A percentile compares a stretch with the other conserved stretches of the same genome.
These are phyloP conservation scores for Polymixis flavicincta DNA, from an alignment of 2,888 invertebrate genomes.

Conservation along the genomic window DNA sequence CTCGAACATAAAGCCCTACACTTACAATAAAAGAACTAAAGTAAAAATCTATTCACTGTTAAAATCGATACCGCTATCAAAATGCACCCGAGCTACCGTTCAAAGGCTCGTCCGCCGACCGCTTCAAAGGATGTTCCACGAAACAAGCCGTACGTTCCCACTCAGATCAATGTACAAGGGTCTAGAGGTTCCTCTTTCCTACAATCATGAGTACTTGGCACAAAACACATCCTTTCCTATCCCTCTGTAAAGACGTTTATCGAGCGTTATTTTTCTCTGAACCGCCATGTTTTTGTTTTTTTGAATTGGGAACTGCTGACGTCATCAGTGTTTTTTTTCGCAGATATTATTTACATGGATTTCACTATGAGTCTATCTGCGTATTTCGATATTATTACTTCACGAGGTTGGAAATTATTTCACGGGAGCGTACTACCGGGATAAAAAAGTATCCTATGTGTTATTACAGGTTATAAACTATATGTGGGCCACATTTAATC, in stretches of 20 bases:
- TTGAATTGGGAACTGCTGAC: conserved; percentile 10
- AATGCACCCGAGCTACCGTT: conserved; percentile 81
- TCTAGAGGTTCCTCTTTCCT: conserved; percentile 72
- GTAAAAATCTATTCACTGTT: conserved; percentile 84
- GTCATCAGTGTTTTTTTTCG: conserved; percentile 8
- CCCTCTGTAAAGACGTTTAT: conserved; percentile 69
- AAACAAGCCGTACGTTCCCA: conserved; percentile 84
- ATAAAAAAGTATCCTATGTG: no score
- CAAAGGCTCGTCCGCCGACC: conserved; percentile 81
- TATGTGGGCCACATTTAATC: no score
- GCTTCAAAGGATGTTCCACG: conserved; percentile 83
- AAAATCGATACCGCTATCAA: conserved; percentile 87
- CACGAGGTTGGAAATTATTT: no score
- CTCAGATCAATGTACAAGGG: conserved; percentile 81
- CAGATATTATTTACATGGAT: background rate
- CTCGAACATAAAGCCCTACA: conserved; percentile 42
- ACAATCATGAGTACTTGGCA: conserved; percentile 74
- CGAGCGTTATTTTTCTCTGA: conserved; percentile 56
- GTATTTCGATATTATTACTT: background rate
- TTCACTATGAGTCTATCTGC: background rate
- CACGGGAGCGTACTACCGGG: no score
- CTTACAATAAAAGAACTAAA: conserved; percentile 70
- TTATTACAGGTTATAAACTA: no score
- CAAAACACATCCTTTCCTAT: conserved; percentile 78
- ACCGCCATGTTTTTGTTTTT: conserved; percentile 33